Evolutionary conservation across 1,140 invertebrate genomes (phyloP).

Genomic region (Drosophila burlai): DNA sequence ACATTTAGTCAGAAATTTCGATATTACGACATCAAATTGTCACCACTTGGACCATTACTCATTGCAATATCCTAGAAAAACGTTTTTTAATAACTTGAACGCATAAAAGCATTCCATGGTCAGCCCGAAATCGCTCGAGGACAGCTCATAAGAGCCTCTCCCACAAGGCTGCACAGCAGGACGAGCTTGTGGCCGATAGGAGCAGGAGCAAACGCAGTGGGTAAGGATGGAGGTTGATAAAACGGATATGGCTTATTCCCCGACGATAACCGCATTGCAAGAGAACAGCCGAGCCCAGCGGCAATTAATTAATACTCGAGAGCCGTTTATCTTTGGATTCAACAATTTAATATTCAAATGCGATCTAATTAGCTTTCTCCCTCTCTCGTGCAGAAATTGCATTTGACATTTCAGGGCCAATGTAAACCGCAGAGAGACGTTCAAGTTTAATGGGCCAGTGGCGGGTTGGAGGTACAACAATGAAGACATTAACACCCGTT

Average conservation of each 20-base stretch:
- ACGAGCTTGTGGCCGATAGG: constrained; percentile 3
- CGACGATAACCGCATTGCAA: constrained; percentile 12
- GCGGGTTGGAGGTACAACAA: constrained; percentile 16
- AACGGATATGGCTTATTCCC: constrained; percentile 25
- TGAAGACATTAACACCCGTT: constrained; percentile 39
- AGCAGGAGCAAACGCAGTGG: background rate
- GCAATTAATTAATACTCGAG: constrained; percentile 38
- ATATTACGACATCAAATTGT: background rate
- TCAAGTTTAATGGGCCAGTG: constrained; percentile 33
- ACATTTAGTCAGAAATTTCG: background rate
- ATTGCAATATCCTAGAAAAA: background rate
- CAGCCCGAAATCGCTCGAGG: constrained; percentile 35
- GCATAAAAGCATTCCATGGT: constrained; percentile 46
- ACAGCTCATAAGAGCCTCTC: constrained; percentile 30
- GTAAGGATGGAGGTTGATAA: background rate
- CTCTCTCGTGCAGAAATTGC: constrained; percentile 2
- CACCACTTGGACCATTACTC: background rate
- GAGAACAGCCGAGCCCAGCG: background rate
- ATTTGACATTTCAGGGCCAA: constrained; percentile 39
- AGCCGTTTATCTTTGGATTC: constrained; percentile 15
- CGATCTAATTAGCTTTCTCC: constrained; percentile 36
- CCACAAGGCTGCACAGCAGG: constrained; percentile 30
- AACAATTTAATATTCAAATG: constrained; percentile 43
- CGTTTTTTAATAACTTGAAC: constrained; percentile 1
- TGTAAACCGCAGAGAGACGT: constrained; percentile 7